A percentile compares a stretch with the other conserved stretches of the same genome.
These are phyloP conservation scores for Crocidura indochinensis DNA, from an alignment of 2,797 vertebrate species.

Conservation along the genomic window DNA sequence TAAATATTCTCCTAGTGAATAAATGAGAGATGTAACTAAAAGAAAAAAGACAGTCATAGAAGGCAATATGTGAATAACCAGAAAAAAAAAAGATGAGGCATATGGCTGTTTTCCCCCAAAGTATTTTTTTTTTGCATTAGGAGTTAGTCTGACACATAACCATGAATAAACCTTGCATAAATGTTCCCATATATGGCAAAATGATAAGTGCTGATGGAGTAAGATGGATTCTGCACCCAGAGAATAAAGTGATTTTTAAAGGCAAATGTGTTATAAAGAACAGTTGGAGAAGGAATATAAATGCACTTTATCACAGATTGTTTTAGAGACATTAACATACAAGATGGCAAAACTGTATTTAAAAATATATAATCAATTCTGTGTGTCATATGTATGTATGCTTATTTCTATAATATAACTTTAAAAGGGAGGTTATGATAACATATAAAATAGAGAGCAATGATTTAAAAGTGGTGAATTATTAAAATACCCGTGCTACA, in stretches of 20 bases:
- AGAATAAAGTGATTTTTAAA: conserved; percentile 45
- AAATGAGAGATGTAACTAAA: conserved; percentile 39
- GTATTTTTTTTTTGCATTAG: conserved; percentile 30
- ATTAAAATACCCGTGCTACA: conserved; percentile 1
- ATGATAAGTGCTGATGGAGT: conserved; percentile 1
- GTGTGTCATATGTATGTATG: conserved; percentile 21
- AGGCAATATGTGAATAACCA: not conserved
- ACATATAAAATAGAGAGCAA: conserved; percentile 43
- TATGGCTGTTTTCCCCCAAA: conserved; percentile 49
- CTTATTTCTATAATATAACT: conserved; percentile 62
- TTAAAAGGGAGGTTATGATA: conserved; percentile 61
- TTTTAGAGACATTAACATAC: conserved; percentile 69
- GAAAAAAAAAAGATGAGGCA: not conserved
- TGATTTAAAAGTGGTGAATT: conserved; percentile 49
- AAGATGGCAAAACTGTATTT: conserved; percentile 72
- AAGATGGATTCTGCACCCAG: conserved; percentile 32
- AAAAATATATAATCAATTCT: conserved; percentile 58
- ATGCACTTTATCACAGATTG: conserved; percentile 66
- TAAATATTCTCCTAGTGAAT: conserved; percentile 43
- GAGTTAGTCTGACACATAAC: conserved; percentile 66
- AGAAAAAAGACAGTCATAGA: conserved; percentile 49
- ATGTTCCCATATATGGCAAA: conserved; percentile 31
- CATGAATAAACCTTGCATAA: conserved; percentile 53
- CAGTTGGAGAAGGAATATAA: conserved; percentile 70
- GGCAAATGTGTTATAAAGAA: conserved; percentile 70